These are phyloP conservation scores for Gymnogyps californianus DNA, from an alignment of 2,113 vertebrate genomes.

Conservation along the genomic window DNA sequence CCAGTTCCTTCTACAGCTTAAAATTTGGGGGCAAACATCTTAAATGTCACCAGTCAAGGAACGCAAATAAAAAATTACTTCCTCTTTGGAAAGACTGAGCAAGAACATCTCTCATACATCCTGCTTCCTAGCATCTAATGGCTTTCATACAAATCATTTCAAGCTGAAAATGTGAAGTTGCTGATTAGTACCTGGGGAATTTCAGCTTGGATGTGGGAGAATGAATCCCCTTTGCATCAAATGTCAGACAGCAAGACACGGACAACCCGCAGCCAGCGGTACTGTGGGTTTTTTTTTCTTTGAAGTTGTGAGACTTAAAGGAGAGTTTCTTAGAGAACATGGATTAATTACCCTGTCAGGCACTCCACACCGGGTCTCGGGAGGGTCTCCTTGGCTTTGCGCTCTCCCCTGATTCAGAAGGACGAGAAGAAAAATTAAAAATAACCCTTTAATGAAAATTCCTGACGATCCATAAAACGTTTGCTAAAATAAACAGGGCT, in stretches of 20 bases:
- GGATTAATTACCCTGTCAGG: conserved; percentile 41
- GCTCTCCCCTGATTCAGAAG: background rate
- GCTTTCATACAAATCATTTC: background rate
- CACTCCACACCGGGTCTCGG: background rate
- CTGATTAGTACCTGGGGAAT: conserved; percentile 43
- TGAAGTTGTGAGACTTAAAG: conserved; percentile 46
- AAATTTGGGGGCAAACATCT: conserved; percentile 8
- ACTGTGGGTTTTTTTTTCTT: background rate
- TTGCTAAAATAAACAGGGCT: conserved; percentile 8
- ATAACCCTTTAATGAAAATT: conserved; percentile 12
- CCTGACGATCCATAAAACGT: background rate
- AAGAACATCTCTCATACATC: background rate
- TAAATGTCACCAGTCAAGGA: background rate
- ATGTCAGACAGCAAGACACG: conserved; percentile 15
- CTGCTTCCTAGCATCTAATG: background rate
- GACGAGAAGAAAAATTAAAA: background rate
- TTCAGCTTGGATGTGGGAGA: conserved; percentile 45
- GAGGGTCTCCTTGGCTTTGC: conserved; percentile 1
- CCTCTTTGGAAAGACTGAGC: background rate
- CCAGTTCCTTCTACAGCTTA: background rate
- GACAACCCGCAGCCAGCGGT: conserved; percentile 47
- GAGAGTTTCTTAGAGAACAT: background rate
- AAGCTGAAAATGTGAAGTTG: conserved; percentile 9
- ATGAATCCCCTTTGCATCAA: conserved; percentile 45
- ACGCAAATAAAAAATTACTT: conserved; percentile 19